Evolutionary conservation across 1,140 invertebrate genomes (phyloP).

Genomic region (Matsumurasca onukii): DNA sequence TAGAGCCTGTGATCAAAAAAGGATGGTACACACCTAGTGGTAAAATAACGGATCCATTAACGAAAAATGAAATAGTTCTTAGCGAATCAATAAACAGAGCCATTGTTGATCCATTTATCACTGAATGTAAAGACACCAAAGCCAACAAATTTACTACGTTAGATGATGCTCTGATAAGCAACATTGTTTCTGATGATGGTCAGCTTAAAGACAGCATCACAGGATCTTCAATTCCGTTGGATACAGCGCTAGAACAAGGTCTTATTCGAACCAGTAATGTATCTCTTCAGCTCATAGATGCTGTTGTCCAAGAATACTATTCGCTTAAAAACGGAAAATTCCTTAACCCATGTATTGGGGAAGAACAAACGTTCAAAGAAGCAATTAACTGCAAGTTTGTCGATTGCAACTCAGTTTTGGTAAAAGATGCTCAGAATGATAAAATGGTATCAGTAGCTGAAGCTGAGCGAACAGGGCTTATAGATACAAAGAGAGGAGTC

Average conservation of each 20-base stretch:
- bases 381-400: slow-evolving; percentile 71
- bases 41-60: slow-evolving; percentile 69
- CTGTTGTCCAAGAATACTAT: slow-evolving; percentile 79
- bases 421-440: slow-evolving; percentile 72
- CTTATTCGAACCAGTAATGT: slow-evolving; percentile 70
- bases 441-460: slow-evolving; percentile 64
- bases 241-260: slow-evolving; percentile 66
- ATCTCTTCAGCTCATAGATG: slow-evolving; percentile 68
- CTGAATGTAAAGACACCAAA: slow-evolving; percentile 76
- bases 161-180: slow-evolving; percentile 63
- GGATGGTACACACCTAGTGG: slow-evolving; percentile 69
- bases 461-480: slow-evolving; percentile 64
- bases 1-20: slow-evolving; percentile 72
- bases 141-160: slow-evolving; percentile 66
- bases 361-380: slow-evolving; percentile 67
- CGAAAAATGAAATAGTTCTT: slow-evolving; percentile 66
- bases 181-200: slow-evolving; percentile 67
- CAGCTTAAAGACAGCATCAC: slow-evolving; percentile 67
- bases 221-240: slow-evolving; percentile 63
- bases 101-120: slow-evolving; percentile 79
- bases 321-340: slow-evolving; percentile 72
- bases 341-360: slow-evolving; percentile 76
- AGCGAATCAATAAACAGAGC: slow-evolving; percentile 75
- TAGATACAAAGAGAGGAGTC: slow-evolving; percentile 69
- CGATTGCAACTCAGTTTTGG: slow-evolving; percentile 65